Percentiles rank a stretch among this genome's conserved stretches.
These are phyloP conservation scores for Thomomys bottae DNA, from an alignment of 2,113 vertebrate species.

Conservation along the genomic window DNA sequence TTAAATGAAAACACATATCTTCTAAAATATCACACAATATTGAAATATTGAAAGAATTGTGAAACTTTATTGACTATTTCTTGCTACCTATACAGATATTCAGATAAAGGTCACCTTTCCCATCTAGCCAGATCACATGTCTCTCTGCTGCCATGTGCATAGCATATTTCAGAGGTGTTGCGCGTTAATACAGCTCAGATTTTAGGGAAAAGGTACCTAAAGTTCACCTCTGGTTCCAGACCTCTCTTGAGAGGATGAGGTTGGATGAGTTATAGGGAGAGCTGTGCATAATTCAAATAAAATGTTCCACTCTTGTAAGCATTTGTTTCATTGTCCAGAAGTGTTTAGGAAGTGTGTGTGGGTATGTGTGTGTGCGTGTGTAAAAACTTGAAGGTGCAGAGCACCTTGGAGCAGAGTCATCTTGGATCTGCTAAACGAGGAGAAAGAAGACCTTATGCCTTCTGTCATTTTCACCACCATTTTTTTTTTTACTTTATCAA, in stretches of 20 bases:
- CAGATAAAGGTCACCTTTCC: constrained; percentile 63
- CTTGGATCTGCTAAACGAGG: background rate
- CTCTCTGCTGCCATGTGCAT: constrained; percentile 21
- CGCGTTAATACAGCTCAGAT: background rate
- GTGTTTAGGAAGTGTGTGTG: background rate
- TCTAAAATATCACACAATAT: constrained; percentile 67
- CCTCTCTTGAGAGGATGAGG: background rate
- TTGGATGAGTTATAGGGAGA: background rate
- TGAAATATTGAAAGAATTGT: constrained; percentile 66
- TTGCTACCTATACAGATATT: constrained; percentile 23
- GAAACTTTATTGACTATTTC: constrained; percentile 64
- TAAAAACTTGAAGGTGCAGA: background rate
- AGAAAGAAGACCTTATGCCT: background rate
- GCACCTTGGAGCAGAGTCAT: background rate
- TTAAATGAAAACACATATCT: constrained; percentile 56
- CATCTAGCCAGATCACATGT: background rate
- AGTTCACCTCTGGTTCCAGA: background rate
- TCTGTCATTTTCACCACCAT: background rate
- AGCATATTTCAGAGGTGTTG: background rate
- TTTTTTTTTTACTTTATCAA: background rate
- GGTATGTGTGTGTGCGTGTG: background rate
- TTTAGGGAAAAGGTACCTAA: background rate
- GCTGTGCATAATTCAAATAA: background rate
- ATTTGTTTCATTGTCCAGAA: background rate
- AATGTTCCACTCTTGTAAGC: background rate